Conservation (phyloP, 2,888 invertebrate genomes). For the Lamproptera curius region DNA sequence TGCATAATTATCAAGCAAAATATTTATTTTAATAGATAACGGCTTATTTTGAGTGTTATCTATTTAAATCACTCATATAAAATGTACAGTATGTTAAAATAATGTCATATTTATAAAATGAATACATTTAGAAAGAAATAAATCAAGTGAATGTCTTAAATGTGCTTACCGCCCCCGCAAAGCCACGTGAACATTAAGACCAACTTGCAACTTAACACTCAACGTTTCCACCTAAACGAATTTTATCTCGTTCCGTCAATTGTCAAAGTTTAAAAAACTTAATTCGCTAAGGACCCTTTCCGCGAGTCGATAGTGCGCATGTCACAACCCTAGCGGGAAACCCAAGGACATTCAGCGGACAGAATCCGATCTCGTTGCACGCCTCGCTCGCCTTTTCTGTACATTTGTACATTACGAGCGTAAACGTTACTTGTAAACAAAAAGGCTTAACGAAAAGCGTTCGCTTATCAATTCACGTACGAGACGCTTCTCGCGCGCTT, state of each 20-base stretch:
- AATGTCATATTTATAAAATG: too few relatives aligned
- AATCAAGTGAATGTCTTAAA: too few relatives aligned
- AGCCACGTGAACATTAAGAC: too few relatives aligned
- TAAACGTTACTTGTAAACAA: slow-evolving; percentile 53
- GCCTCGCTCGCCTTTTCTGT: slow-evolving; percentile 35
- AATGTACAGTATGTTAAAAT: too few relatives aligned
- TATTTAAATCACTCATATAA: too few relatives aligned
- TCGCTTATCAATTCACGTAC: background rate
- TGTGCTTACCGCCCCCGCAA: too few relatives aligned
- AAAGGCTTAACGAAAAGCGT: background rate
- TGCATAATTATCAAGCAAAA: too few relatives aligned
- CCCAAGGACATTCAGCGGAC: slow-evolving; percentile 66
- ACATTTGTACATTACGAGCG: slow-evolving; percentile 53
- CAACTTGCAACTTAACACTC: slow-evolving; percentile 67
- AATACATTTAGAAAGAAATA: too few relatives aligned
- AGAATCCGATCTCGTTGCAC: slow-evolving; percentile 42
- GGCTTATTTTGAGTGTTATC: too few relatives aligned
- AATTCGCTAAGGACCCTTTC: slow-evolving; percentile 72
- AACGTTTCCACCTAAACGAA: slow-evolving; percentile 61
- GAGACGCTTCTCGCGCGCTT: too few relatives aligned
- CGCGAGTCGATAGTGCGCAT: slow-evolving; percentile 64
- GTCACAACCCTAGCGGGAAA: slow-evolving; percentile 66
- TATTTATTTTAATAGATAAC: too few relatives aligned
- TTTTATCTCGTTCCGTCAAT: slow-evolving; percentile 72
- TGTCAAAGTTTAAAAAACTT: slow-evolving; percentile 76